Conservation (phyloP, 2,888 invertebrate genomes). For the Acronicta alni region DNA sequence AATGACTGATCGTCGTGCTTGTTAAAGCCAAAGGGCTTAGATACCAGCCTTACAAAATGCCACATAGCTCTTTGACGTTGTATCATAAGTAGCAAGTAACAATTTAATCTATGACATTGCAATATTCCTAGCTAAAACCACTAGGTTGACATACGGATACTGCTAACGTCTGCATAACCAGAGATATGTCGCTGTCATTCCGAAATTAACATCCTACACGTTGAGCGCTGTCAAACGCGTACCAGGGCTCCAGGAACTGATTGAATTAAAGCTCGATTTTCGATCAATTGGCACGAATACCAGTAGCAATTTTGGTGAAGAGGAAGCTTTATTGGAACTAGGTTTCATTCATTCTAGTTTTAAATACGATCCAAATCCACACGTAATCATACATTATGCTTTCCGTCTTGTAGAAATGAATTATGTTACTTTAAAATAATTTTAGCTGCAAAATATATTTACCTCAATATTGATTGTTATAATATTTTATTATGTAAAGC, state of each 20-base stretch:
- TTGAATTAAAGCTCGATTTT: conserved; percentile 43
- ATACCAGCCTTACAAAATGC: conserved; percentile 10
- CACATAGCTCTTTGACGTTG: conserved; percentile 26
- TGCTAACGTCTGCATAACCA: conserved; percentile 40
- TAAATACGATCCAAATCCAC: neutral
- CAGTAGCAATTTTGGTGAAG: conserved; percentile 8
- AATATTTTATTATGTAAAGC: too few species aligned
- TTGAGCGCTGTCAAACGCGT: conserved; percentile 35
- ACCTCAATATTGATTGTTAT: too few species aligned
- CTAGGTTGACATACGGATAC: conserved; percentile 39
- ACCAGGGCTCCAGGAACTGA: conserved; percentile 15
- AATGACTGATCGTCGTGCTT: conserved; percentile 15
- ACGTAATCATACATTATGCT: too few species aligned
- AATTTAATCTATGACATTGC: conserved; percentile 20
- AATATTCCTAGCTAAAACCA: conserved; percentile 18
- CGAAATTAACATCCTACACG: conserved; percentile 55
- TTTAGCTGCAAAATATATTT: too few species aligned
- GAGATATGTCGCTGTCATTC: conserved; percentile 51
- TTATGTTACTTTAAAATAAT: too few species aligned
- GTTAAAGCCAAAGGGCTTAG: neutral
- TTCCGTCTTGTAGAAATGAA: too few species aligned
- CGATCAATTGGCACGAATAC: conserved; percentile 29
- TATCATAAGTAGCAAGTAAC: conserved; percentile 12
- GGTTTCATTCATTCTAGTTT: conserved; percentile 2
- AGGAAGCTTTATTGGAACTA: conserved; percentile 8